Conservation (phyloP, 2,797 vertebrate species). For the Syndactyla subalaris region DNA sequence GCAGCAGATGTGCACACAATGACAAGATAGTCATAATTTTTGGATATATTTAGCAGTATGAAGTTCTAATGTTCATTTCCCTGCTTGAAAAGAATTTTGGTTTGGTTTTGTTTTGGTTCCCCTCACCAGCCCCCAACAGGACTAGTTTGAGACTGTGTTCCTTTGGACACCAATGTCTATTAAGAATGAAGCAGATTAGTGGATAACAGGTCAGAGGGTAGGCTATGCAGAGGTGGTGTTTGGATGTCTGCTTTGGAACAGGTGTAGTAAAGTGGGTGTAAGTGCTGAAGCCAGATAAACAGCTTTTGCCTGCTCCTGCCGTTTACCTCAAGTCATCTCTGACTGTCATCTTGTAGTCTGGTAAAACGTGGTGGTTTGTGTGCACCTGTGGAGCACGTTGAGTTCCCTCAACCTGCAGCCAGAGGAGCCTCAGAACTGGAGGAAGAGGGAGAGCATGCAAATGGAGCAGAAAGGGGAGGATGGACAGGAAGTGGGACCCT, state of each 20-base stretch:
- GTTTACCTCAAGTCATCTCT: background rate
- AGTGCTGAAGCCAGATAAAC: background rate
- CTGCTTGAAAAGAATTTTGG: background rate
- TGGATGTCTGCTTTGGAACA: background rate
- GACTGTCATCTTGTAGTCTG: background rate
- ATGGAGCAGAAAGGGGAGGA: background rate
- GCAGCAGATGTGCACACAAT: background rate
- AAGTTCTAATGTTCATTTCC: background rate
- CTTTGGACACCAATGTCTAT: background rate
- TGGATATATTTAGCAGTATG: background rate
- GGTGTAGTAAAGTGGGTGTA: background rate
- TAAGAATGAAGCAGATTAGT: background rate
- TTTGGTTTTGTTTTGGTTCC: too few species aligned
- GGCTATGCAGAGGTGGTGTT: background rate
- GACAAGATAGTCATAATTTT: background rate
- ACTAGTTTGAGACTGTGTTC: background rate
- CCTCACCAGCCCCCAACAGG: background rate
- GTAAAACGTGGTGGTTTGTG: rapidly evolving
- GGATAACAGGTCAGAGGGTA: background rate
- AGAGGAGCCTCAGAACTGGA: background rate
- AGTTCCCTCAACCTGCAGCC: background rate
- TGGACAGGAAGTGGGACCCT: background rate
- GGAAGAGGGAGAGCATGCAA: background rate
- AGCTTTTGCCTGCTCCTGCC: background rate
- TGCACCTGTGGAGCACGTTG: rapidly evolving